Evolutionary conservation across 2,797 vertebrate genomes (phyloP), one percentile per base, ranked within the genome.

Genomic region (Eidolon dupreanum): DNA sequence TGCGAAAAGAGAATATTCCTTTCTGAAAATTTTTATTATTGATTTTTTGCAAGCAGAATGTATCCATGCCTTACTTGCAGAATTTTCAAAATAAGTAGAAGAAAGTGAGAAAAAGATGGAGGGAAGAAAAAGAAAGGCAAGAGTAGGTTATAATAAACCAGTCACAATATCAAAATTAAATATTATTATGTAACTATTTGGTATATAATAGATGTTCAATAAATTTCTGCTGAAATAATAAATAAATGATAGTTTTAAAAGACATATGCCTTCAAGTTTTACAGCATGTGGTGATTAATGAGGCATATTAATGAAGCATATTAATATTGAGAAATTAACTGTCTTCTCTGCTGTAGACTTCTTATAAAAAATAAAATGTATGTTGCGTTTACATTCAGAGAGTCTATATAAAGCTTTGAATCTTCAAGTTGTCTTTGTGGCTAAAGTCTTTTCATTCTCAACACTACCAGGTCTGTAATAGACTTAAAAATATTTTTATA

Each of bases 311-410:
- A 79, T 57, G 59, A 81, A 33, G 55, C 24, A 59, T n/a, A 87
- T 88, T 91, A 88, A 79, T 57, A 46, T 92, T 96, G 90, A 89
- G 26, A 96, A 95, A 96, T 95, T 78, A 95, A 86, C 63, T 61
- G 19, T 73, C 74, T 96, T 93, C 78, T 95, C 59, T 97, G 51
- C 31, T 94, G n/a, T 68, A 36, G 19, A 51, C 17, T 65, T 75
- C 88, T 79, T 90, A 95, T 94, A 97, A 95, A 88, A 75, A 92
- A 71, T 84, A 66, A 94, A 84, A 71, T 46, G 15, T 36, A 68
- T 28, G 36, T 57, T 92, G 43, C n/a, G 38, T 71, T 46, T 96
- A n/a, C 1, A 94, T 41, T 75, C 59, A 81, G 61, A 68, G 12
- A 83, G 8, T 20, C 26, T n/a, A n/a, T 78, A 41, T 65, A 73